Base-by-base conservation (phyloP, 2,113 vertebrate genomes). In the Antigone vipio region DNA sequence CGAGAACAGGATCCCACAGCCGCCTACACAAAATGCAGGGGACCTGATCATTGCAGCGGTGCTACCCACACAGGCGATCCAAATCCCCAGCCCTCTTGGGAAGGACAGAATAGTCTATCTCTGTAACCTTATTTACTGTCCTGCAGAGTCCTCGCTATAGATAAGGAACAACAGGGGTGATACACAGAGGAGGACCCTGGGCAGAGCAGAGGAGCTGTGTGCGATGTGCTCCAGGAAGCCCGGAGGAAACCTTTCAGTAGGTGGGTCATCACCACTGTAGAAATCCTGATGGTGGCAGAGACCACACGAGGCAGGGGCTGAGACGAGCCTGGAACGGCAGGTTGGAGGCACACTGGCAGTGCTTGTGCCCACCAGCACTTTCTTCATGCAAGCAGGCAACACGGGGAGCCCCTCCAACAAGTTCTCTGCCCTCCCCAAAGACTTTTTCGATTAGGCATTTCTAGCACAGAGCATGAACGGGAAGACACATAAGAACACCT, bases 311-410 rank as follows among this genome's bases (percentile, higher is more conserved):
- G 29, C 72, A 77, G 63, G 34, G 67, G 50, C 58, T 11, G 44
- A 66, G 88, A 56, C 0, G 0, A 6, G 17, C 49, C 71, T 58
- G 60, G 32, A 60, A 9, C 0, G 0, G 49, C 44, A 38, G 84
- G 74, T 30, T 17, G 15, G 63, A 82, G 44, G 11, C 26, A 78
- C 60, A 32, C 5, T 1, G 6, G 68, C 49, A 86, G 32, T 6
- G 2, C 35, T 22, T 27, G 12, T 17, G 22, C 24, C 9, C 74
- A 72, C 23, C 60, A 44, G 75, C 68, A 67, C 64, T 22, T 80
- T 74, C 63, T 69, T 58, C 17, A 3, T 0, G 11, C 67, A 47
- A 66, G 80, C 26, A 23, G 29, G 52, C 30, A 81, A 83, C 2
- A 9, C 42, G 34, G 34, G 30, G 52, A 74, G 60, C 38, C 63